Conservation (phyloP, 2,888 invertebrate species). For the Amiota communis region DNA sequence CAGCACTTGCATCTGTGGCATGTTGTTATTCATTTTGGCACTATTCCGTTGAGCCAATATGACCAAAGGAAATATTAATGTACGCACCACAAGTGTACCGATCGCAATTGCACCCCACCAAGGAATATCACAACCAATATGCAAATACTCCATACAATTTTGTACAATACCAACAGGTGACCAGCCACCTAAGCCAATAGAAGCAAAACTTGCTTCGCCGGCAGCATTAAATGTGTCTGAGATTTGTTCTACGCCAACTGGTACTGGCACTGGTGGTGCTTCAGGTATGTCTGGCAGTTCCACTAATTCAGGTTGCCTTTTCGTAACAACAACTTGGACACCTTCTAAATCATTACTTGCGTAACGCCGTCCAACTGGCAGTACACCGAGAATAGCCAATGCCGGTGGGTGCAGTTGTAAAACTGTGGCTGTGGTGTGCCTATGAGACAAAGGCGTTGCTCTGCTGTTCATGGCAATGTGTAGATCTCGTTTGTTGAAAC, state of each 20-base stretch:
- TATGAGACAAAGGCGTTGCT: background rate
- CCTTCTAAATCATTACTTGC: constrained; percentile 53
- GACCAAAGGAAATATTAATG: constrained; percentile 88
- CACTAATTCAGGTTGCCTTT: constrained; percentile 42
- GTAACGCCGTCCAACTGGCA: constrained; percentile 51
- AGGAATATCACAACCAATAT: constrained; percentile 86
- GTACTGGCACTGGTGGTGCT: constrained; percentile 61
- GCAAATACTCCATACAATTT: constrained; percentile 85
- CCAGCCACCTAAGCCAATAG: constrained; percentile 88
- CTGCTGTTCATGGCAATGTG: constrained; percentile 50
- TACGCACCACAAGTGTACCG: constrained; percentile 85
- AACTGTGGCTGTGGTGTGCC: background rate
- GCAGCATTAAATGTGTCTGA: constrained; percentile 42
- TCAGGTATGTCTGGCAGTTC: constrained; percentile 66
- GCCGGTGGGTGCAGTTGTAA: constrained; percentile 29
- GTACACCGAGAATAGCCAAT: background rate
- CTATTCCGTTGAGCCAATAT: constrained; percentile 86
- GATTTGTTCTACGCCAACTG: constrained; percentile 34
- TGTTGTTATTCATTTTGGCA: constrained; percentile 85
- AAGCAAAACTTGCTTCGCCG: constrained; percentile 86
- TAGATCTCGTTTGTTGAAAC: constrained; percentile 50
- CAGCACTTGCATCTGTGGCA: constrained; percentile 88
- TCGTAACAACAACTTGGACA: constrained; percentile 4
- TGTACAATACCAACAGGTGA: constrained; percentile 88
- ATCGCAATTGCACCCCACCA: constrained; percentile 94